A percentile compares a stretch with the other conserved stretches of the same genome.
phyloP scores from a whole-genome alignment of 2,797 vertebrate genomes.

The Adelosebastes latens region DNA sequence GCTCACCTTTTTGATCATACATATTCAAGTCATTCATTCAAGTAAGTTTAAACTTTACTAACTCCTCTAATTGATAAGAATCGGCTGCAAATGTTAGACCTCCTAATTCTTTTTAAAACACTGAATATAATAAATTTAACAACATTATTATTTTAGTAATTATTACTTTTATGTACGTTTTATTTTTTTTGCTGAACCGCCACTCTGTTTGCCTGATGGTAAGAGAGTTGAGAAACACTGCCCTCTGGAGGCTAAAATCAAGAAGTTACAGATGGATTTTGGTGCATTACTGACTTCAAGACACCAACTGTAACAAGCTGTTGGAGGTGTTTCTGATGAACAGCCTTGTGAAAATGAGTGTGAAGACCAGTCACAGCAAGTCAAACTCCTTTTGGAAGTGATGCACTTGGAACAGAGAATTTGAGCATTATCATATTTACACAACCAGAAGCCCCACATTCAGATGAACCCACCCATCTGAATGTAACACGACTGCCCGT shows the following conservation, averaged over 20 bases:
- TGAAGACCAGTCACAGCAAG: background rate
- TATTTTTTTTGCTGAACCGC: background rate
- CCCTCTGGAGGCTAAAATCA: conserved; percentile 48
- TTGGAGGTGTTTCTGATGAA: background rate
- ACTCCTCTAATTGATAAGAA: background rate
- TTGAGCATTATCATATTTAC: background rate
- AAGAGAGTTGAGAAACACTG: conserved; percentile 3
- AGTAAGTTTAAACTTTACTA: background rate
- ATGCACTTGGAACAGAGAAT: background rate
- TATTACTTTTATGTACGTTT: background rate
- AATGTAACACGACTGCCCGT: background rate
- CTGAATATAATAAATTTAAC: background rate
- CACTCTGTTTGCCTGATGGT: background rate
- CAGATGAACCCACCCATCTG: background rate
- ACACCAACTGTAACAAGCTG: background rate
- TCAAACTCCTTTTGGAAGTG: background rate
- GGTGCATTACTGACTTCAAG: background rate
- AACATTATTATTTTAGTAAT: background rate
- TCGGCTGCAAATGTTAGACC: background rate
- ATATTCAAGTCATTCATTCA: background rate
- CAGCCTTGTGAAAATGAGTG: background rate
- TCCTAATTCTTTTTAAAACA: background rate
- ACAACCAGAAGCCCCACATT: background rate
- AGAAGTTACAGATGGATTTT: background rate
- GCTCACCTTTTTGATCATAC: background rate